Conservation (phyloP, 2,113 vertebrate species). For the Prinia subflava region DNA sequence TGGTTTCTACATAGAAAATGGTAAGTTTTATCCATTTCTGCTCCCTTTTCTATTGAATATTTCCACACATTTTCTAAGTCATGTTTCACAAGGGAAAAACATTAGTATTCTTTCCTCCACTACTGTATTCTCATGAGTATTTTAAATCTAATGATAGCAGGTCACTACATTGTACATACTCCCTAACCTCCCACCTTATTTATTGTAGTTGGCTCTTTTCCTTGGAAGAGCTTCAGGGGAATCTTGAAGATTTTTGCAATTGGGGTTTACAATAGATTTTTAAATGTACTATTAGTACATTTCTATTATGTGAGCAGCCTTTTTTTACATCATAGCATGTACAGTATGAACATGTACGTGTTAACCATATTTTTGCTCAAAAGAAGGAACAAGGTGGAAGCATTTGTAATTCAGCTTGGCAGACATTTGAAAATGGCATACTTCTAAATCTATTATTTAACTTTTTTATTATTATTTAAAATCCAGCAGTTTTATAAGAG, state of each 20-base stretch:
- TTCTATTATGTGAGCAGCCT: neutral
- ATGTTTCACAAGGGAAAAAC: neutral
- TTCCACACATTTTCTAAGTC: slow-evolving; percentile 25
- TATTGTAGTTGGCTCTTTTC: slow-evolving; percentile 41
- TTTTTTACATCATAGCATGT: neutral
- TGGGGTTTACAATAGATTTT: neutral
- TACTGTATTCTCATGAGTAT: neutral
- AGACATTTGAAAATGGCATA: neutral
- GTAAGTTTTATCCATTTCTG: neutral
- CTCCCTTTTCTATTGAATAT: neutral
- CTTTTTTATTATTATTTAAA: neutral
- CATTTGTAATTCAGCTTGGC: neutral
- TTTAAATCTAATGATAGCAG: slow-evolving; percentile 44
- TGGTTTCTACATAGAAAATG: neutral
- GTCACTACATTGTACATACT: slow-evolving; percentile 17
- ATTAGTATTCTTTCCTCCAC: neutral
- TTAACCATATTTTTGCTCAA: neutral
- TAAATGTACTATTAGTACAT: neutral
- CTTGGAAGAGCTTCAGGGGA: slow-evolving; percentile 33
- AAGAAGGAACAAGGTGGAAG: neutral
- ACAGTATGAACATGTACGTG: neutral
- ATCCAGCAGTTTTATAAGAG: neutral
- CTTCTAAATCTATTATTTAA: neutral
- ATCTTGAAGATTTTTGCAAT: slow-evolving; percentile 31
- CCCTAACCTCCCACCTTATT: slow-evolving; percentile 39